These are phyloP conservation scores for Nomada flava DNA, from an alignment of 2,888 invertebrate genomes.

Conservation along the genomic window DNA sequence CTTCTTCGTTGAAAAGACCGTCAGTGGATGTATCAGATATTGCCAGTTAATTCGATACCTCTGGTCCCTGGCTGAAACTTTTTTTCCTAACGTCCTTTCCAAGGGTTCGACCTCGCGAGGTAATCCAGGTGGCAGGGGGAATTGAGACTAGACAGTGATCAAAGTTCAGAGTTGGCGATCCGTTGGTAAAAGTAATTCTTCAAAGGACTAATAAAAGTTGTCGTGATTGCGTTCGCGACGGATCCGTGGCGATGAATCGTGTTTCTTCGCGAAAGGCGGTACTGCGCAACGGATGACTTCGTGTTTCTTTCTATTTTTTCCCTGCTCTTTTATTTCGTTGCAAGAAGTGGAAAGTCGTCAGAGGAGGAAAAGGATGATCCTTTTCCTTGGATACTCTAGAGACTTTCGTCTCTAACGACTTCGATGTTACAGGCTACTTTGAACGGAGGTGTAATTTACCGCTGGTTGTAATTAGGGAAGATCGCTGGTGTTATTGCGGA, in stretches of 20 bases:
- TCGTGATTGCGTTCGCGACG: slow-evolving; percentile 13
- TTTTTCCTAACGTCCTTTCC: background rate
- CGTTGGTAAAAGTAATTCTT: slow-evolving; percentile 35
- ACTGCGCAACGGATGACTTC: too few relatives aligned
- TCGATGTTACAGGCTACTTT: background rate
- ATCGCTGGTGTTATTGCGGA: background rate
- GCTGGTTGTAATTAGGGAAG: background rate
- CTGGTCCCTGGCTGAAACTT: background rate
- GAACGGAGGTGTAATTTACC: background rate
- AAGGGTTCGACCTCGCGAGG: background rate
- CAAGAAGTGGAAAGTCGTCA: background rate
- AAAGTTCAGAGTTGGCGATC: slow-evolving; percentile 15
- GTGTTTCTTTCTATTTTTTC: background rate
- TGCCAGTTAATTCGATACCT: slow-evolving; percentile 27
- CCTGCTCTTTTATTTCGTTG: background rate
- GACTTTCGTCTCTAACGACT: background rate
- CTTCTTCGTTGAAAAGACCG: background rate
- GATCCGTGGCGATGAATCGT: background rate
- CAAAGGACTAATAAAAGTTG: slow-evolving; percentile 39
- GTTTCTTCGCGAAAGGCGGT: slow-evolving; percentile 11
- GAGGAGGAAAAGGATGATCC: background rate
- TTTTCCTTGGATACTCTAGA: background rate
- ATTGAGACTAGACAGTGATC: slow-evolving; percentile 6
- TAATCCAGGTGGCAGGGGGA: background rate
- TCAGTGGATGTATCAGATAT: slow-evolving; percentile 19